A percentile compares a stretch with the other conserved stretches of the same genome.
Evolutionary conservation across 2,888 invertebrate species (phyloP).

Genomic region (Cataglyphis livida): DNA sequence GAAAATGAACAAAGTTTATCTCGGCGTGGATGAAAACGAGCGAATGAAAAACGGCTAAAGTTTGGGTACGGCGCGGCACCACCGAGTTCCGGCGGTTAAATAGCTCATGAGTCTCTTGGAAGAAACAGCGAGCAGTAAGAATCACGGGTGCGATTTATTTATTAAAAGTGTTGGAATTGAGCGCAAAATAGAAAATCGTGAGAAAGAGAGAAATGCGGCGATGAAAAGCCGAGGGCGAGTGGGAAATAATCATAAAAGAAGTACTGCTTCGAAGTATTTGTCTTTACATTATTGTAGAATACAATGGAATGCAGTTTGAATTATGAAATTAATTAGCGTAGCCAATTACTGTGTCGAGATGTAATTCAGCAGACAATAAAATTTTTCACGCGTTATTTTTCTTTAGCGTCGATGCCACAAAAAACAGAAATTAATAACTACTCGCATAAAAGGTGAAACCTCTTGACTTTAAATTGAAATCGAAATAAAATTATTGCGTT

Average conservation of each 20-base stretch:
- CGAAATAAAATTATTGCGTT: neutral
- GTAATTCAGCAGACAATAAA: neutral
- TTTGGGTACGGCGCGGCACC: slow-evolving; percentile 38
- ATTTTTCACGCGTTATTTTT: neutral
- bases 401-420: neutral
- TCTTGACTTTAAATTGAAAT: neutral
- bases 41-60: slow-evolving; percentile 48
- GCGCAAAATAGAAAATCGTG: slow-evolving; percentile 3
- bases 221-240: neutral
- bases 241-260: slow-evolving; percentile 27
- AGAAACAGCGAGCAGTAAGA: slow-evolving; percentile 44
- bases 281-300: slow-evolving; percentile 15
- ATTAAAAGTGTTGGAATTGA: slow-evolving; percentile 50
- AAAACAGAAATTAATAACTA: neutral
- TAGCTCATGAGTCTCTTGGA: slow-evolving; percentile 46
- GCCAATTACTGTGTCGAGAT: slow-evolving; percentile 3
- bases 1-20: slow-evolving; percentile 56
- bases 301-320: neutral
- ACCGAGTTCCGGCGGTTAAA: slow-evolving; percentile 51
- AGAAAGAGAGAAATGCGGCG: neutral
- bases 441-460: neutral
- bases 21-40: slow-evolving; percentile 49
- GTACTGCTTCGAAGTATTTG: slow-evolving; percentile 15
- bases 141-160: slow-evolving; percentile 51
- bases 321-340: neutral